phyloP scores from a whole-genome alignment of 2,113 vertebrate species.

The Nettapus auritus region DNA sequence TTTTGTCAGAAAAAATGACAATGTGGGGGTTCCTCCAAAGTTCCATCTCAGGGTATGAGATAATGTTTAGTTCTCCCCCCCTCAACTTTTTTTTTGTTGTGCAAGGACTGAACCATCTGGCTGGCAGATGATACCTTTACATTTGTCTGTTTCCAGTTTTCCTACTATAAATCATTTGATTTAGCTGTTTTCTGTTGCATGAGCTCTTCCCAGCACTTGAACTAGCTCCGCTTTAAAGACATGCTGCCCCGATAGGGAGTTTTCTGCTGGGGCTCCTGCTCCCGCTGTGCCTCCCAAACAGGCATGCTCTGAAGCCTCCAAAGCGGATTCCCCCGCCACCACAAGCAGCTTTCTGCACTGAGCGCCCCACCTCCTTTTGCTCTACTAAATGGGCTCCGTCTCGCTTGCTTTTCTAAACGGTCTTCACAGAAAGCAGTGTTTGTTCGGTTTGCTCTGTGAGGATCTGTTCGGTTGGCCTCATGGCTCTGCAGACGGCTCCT shows the following conservation, averaged over 20 bases:
- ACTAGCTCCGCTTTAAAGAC: slow-evolving; percentile 35
- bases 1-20: slow-evolving; percentile 1
- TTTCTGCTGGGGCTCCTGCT: slow-evolving; percentile 25
- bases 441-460: not conserved
- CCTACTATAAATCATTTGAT: slow-evolving; percentile 52
- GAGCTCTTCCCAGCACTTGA: slow-evolving; percentile 37
- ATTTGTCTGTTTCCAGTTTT: slow-evolving; percentile 54
- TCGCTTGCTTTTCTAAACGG: not conserved
- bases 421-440: not conserved
- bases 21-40: not conserved
- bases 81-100: not conserved
- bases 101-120: slow-evolving; percentile 46
- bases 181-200: slow-evolving; percentile 40
- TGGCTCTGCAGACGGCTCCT: not conserved
- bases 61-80: not conserved
- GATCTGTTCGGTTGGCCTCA: not conserved
- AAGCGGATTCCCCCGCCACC: not conserved
- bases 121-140: slow-evolving; percentile 65
- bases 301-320: not conserved
- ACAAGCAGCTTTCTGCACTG: not conserved
- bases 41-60: not conserved
- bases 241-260: not conserved
- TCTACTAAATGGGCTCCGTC: not conserved
- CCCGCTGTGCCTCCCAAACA: not conserved
- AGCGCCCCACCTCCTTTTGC: not conserved